Base-by-base conservation (phyloP, 1,140 invertebrate species). In the Telenomus remus region DNA sequence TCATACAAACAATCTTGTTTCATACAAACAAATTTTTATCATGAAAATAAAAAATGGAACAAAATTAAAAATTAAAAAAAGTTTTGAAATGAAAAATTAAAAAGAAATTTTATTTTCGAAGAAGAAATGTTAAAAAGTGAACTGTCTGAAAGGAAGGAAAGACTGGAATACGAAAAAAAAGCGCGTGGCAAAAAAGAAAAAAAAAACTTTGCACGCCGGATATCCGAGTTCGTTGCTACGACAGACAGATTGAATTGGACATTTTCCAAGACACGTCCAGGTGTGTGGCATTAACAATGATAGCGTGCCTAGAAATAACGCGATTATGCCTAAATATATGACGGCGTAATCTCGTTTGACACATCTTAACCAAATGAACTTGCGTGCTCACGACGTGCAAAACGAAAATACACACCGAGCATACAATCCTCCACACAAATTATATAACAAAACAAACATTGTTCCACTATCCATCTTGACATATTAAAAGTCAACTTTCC, bases 191-290 rank as follows among this genome's bases (percentile, higher is more conserved):
- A 64, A 76, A 64, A 48, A 8, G 37, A 27, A 27, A 27, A 64
- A 48, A 8, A 43, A 27, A 27, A 27, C 2, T 6, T 27, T 9
- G 8, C 27, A 46, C 4, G 55, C 57, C 56, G 47, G 59, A 64
- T 63, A 56, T 69, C 54, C 60, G 60, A 66, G 57, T 72, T 77
- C 51, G 59, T 77, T 63, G 75, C 63, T 50, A 27, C 19, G 19
- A 55, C 56, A 61, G 68, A 59, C 48, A 33, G 34, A 71, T 60
- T 51, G 54, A 77, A 63, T 77, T 77, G 75, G 68, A 77, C 48
- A 64, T 57, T 64, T 63, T 77, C 75, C 74, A 76, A 71, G 63
- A 56, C 57, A 74, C 56, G 57, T 61, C 12, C 57, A 74, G 56
- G 50, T 55, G 70, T 53, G 50, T 9, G 15, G 37, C 15, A 37